A percentile compares a stretch with the other conserved stretches of the same genome.
phyloP scores from a whole-genome alignment of 1,140 invertebrate species.

The Bemisia tabaci region DNA sequence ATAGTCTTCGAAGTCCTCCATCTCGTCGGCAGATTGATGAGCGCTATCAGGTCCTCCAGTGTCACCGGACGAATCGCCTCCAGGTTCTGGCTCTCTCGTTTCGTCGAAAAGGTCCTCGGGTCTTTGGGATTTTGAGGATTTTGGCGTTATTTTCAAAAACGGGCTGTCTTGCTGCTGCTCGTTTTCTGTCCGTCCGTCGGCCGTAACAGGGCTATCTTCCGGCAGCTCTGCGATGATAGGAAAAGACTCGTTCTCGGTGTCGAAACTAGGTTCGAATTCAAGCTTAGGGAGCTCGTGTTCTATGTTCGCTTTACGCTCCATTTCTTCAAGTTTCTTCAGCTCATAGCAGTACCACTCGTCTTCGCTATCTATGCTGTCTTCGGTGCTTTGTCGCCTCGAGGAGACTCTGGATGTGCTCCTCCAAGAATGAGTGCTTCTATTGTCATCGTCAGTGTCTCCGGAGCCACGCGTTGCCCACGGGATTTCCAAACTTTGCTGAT shows the following conservation, averaged over 20 bases:
- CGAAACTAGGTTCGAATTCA: conserved; percentile 1
- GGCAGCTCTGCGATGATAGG: conserved; percentile 21
- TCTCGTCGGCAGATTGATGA: conserved; percentile 50
- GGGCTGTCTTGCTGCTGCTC: conserved; percentile 11
- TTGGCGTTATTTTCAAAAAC: conserved; percentile 17
- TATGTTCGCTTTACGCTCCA: conserved; percentile 57
- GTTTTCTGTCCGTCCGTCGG: neutral
- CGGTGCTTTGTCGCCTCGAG: conserved; percentile 75
- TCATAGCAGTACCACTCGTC: conserved; percentile 90
- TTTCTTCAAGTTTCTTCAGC: conserved; percentile 66
- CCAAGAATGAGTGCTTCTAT: conserved; percentile 69
- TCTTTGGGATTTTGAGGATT: conserved; percentile 19
- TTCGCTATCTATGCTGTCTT: conserved; percentile 84
- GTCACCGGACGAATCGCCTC: conserved; percentile 50
- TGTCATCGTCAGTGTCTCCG: conserved; percentile 55
- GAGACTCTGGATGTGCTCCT: conserved; percentile 72
- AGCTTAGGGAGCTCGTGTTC: conserved; percentile 39
- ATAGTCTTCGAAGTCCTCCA: conserved; percentile 27
- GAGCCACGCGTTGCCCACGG: conserved; percentile 43
- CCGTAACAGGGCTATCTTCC: conserved; percentile 20
- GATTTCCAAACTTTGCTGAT: conserved; percentile 67
- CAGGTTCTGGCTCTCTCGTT: conserved; percentile 15
- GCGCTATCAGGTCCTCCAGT: conserved; percentile 78
- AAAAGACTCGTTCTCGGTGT: neutral
- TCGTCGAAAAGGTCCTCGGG: conserved; percentile 25